Evolutionary conservation across 2,113 vertebrate species (phyloP), one percentile per base, ranked within the genome.

Genomic region (Perca fluviatilis): DNA sequence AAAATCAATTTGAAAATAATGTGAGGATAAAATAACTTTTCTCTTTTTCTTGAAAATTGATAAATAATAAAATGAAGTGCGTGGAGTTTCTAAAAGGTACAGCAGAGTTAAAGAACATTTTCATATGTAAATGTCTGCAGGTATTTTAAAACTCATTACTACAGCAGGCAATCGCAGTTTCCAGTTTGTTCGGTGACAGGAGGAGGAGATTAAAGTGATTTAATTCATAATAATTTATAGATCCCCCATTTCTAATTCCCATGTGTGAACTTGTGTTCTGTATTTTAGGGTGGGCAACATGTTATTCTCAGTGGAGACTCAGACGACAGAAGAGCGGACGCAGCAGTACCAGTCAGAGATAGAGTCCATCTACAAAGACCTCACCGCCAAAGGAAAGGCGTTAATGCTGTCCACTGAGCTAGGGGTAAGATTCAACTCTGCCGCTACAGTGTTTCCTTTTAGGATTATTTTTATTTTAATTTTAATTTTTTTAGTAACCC

Each of bases 301-400:
- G 95, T 33, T 99, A 6, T 99, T 99, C 94, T 99, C 98, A 0
- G 97, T 99, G 69, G 98, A 99, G 93, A 99, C 98, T 1, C 98
- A 99, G 93, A 99, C 97, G 13, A 99, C 98, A 66, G 98, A 99
- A 72, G 98, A 99, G 86, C 94, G 98, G 89, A 99, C 98, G 6
- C 97, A 98, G 90, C 94, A 98, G 78, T 99, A 99, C 91, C 98
- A 99, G 75, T 97, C 96, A 1, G 98, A 99, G 96, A 98, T 99
- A 33, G 98, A 99, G 85, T 96, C 97, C 0, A 95, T 99, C 72
- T 99, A 99, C 94, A 98, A 98, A 93, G 98, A 99, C 78, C 95
- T 99, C 73, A 99, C 97, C 0, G 94, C 96, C 16, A 99, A 98
- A 94, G 98, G 98, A 77, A 99, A 99, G 90, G 91, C 97, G 0